Conservation (phyloP, 2,888 invertebrate genomes). For the Uropetala carovei region DNA sequence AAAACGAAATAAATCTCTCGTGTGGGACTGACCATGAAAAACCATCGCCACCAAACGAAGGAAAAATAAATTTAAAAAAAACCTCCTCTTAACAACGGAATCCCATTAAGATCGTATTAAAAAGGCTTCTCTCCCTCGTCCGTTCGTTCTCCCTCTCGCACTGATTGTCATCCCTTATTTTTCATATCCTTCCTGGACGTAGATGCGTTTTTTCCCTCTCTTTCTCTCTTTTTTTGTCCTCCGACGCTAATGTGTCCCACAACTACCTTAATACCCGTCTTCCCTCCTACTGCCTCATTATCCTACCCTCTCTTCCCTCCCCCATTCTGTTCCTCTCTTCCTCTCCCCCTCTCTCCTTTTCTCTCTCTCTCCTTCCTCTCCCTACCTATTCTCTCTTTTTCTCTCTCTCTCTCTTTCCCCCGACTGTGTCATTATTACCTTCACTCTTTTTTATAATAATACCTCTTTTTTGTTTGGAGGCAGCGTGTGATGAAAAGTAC, state of each 20-base stretch:
- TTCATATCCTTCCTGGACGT: constrained; percentile 42
- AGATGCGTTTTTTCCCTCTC: background rate
- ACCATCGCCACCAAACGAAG: constrained; percentile 41
- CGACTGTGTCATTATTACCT: constrained; percentile 5
- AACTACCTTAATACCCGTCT: constrained; percentile 54
- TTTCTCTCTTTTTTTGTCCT: background rate
- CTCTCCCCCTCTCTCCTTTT: background rate
- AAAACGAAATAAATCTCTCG: constrained; percentile 41
- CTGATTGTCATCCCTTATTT: constrained; percentile 57
- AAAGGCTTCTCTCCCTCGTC: constrained; percentile 39
- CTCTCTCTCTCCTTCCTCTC: background rate
- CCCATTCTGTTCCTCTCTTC: background rate
- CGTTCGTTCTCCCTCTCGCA: background rate
- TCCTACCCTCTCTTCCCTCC: background rate
- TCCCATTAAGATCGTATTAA: constrained; percentile 63
- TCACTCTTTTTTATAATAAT: constrained; percentile 27
- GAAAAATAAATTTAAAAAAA: constrained; percentile 18
- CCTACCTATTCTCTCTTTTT: background rate
- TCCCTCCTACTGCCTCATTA: constrained; percentile 9
- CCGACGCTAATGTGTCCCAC: constrained; percentile 44
- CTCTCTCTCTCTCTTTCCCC: background rate
- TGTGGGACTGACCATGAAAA: background rate
- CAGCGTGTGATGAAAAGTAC: constrained; percentile 2
- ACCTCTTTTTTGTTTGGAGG: background rate
- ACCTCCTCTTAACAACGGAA: constrained; percentile 56